A percentile compares a stretch with the other conserved stretches of the same genome.
These are phyloP conservation scores for Coelopa pilipes DNA, from an alignment of 2,888 invertebrate genomes.

Conservation along the genomic window DNA sequence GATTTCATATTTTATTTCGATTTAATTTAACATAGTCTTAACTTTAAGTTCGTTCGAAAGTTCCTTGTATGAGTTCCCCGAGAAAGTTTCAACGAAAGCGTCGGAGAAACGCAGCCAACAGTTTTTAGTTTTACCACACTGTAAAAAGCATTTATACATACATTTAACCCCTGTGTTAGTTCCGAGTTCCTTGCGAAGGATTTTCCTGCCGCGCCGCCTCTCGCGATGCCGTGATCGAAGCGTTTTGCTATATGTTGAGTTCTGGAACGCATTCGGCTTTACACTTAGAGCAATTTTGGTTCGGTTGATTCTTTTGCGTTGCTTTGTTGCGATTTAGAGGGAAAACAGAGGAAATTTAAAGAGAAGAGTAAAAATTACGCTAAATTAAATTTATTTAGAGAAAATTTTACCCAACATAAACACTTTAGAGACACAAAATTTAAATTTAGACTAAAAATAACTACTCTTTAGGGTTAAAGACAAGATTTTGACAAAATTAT, in stretches of 20 bases:
- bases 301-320: constrained; percentile 42
- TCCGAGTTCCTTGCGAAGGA: constrained; percentile 30
- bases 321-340: constrained; percentile 50
- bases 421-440: constrained; percentile 41
- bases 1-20: background rate
- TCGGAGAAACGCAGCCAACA: constrained; percentile 23
- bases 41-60: constrained; percentile 58
- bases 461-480: constrained; percentile 13
- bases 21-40: constrained; percentile 29
- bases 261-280: constrained; percentile 39
- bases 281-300: constrained; percentile 15
- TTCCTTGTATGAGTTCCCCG: constrained; percentile 63
- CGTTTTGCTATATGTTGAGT: constrained; percentile 12
- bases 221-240: background rate
- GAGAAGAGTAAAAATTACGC: constrained; percentile 45
- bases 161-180: background rate
- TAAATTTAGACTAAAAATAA: constrained; percentile 4
- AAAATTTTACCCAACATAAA: constrained; percentile 56
- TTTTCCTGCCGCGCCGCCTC: constrained; percentile 21
- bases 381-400: constrained; percentile 63
- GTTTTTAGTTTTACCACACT: constrained; percentile 1
- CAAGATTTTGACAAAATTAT: background rate
- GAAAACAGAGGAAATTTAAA: constrained; percentile 32
- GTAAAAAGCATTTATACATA: constrained; percentile 14
- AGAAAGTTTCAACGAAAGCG: constrained; percentile 37